These are phyloP conservation scores for Liparis tanakae DNA, from an alignment of 2,797 vertebrate species.

Conservation along the genomic window DNA sequence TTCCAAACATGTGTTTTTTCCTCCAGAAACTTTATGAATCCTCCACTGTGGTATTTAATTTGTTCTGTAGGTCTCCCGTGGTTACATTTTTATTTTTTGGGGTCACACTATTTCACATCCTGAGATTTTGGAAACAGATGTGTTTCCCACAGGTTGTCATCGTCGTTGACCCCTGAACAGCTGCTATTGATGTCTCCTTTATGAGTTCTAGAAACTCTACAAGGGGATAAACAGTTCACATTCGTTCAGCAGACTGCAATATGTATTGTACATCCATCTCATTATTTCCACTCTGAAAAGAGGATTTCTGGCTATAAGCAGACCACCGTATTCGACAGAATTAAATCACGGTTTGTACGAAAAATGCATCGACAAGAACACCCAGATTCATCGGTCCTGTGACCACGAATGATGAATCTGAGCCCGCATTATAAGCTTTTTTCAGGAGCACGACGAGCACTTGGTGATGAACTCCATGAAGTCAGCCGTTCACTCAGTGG, in stretches of 20 bases:
- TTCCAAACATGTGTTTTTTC: constrained; percentile 41
- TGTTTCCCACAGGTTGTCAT: constrained; percentile 9
- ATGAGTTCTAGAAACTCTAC: background rate
- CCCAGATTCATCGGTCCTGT: constrained; percentile 9
- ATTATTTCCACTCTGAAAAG: background rate
- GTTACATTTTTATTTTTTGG: constrained; percentile 8
- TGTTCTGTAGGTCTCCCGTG: constrained; percentile 12
- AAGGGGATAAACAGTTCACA: background rate
- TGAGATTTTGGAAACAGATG: background rate
- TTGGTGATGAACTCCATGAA: constrained; percentile 16
- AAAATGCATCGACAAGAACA: constrained; percentile 32
- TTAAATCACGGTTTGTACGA: background rate
- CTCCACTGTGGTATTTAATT: constrained; percentile 33
- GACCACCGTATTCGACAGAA: no score
- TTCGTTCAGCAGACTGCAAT: background rate
- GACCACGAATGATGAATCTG: constrained; percentile 41
- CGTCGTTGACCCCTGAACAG: background rate
- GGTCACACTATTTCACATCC: constrained; percentile 11
- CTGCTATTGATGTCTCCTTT: constrained; percentile 12
- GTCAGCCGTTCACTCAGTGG: constrained; percentile 45
- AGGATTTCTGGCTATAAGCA: background rate
- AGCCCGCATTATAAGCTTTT: constrained; percentile 41
- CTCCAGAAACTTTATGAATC: constrained; percentile 59
- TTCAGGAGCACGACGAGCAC: constrained; percentile 42
- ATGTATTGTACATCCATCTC: background rate